Percentiles rank a stretch among this genome's conserved stretches.
These are phyloP conservation scores for Salarias fasciatus DNA, from an alignment of 2,797 vertebrate genomes.

Conservation along the genomic window DNA sequence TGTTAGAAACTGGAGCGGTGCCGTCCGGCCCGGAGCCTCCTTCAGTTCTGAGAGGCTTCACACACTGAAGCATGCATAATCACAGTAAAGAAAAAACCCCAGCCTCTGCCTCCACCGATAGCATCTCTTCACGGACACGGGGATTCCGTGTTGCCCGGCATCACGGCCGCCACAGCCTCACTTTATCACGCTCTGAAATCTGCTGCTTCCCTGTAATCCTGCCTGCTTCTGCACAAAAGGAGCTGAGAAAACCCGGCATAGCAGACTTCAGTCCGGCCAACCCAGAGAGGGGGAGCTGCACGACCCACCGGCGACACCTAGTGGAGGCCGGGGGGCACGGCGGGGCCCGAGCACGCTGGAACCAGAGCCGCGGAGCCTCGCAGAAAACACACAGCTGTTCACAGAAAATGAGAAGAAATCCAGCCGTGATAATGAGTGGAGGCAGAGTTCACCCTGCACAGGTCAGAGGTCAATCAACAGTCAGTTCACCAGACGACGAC, in stretches of 20 bases:
- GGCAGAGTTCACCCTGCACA: too few relatives aligned
- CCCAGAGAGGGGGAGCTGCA: conserved; percentile 4
- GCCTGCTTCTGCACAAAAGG: conserved; percentile 44
- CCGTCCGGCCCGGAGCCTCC: conserved; percentile 57
- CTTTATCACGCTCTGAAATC: conserved; percentile 39
- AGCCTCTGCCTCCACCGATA: conserved; percentile 20
- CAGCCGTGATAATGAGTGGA: too few relatives aligned
- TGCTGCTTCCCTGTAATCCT: conserved; percentile 41
- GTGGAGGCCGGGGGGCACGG: conserved; percentile 31
- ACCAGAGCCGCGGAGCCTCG: too few relatives aligned
- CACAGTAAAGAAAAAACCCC: conserved; percentile 40
- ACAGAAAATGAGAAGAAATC: too few relatives aligned
- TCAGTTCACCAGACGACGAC: too few relatives aligned
- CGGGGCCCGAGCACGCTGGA: too few relatives aligned
- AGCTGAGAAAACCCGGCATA: conserved; percentile 50
- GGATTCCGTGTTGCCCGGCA: conserved; percentile 23
- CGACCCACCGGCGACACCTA: conserved; percentile 62
- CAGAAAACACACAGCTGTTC: too few relatives aligned
- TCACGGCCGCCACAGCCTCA: background rate
- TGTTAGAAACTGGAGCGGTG: conserved; percentile 85
- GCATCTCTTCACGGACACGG: conserved; percentile 1
- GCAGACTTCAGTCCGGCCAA: conserved; percentile 11
- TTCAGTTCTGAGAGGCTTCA: conserved; percentile 59
- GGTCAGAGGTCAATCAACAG: too few relatives aligned
- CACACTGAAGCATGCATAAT: conserved; percentile 56